Conservation (phyloP, 2,797 vertebrate species). For the Darevskia mixta region DNA sequence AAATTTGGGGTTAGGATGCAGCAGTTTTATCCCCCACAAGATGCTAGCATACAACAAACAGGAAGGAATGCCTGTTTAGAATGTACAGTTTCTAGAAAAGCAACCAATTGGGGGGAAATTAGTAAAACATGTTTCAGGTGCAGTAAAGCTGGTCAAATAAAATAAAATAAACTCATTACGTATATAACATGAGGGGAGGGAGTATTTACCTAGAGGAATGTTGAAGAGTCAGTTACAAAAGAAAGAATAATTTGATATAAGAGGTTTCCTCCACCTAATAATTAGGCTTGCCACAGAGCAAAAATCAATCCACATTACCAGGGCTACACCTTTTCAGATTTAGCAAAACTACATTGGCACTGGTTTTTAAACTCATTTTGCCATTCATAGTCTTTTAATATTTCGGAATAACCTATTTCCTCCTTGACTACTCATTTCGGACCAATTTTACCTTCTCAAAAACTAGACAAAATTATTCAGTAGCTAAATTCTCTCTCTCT, state of each 20-base stretch:
- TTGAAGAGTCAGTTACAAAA: not conserved
- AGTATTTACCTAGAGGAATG: not conserved
- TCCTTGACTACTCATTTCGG: not conserved
- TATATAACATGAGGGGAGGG: not conserved
- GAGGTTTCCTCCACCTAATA: not conserved
- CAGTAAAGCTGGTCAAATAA: not conserved
- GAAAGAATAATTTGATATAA: not conserved
- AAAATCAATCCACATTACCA: not conserved
- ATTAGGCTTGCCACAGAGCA: not conserved
- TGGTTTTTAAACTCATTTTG: not conserved
- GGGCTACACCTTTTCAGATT: not conserved
- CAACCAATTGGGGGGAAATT: not conserved
- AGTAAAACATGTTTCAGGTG: not conserved
- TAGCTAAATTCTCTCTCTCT: no score
- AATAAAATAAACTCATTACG: not conserved
- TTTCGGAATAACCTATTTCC: not conserved
- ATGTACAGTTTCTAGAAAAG: not conserved
- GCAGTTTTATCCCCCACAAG: not conserved
- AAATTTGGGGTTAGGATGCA: no score
- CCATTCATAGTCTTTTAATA: not conserved
- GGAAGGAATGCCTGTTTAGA: not conserved
- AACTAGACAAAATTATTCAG: not conserved
- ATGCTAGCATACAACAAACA: not conserved
- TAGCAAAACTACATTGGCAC: not conserved
- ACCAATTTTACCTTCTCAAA: not conserved